Base-by-base conservation (phyloP, 64 coral and sea anemone species). In the Porites australiensis region DNA sequence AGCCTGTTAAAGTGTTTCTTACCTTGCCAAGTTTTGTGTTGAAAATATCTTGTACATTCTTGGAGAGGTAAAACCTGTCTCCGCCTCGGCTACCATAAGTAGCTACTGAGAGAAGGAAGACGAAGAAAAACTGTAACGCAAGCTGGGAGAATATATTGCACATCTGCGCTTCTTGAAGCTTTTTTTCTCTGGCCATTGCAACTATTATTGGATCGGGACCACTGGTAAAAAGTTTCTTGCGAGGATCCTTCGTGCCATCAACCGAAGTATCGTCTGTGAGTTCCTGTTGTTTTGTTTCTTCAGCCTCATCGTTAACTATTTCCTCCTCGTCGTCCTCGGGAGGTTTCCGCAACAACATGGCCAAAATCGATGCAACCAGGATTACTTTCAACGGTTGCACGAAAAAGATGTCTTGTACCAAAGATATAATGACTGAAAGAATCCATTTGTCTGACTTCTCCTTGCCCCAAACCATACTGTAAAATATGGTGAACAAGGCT, bases 361-460 rank as follows among this genome's bases (percentile, higher is more conserved):
- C 80, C 4, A 96, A 79, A 47, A 93, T 13, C 21, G 89, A 62
- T 49, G 87, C 95, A 7, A 96, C 70, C 8, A 90, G 14, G 12
- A 94, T 16, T 1, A 98, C 89, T 64, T 98, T 98, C 12, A 94
- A 18, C 2, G 96, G 96, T 46, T 98, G 92, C 47, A 78, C 27
- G 2, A 98, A 77, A 19, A 98, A 55, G 11, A 98, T 94, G 19
- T 98, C 96, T 65, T 98, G 96, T 9, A 98, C 69, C 4, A 98
- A 52, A 8, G 96, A 85, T 2, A 98, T 47, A 19, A 73, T 50
- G 16, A 98, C 89, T 0, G 92, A 98, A 13, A 37, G 63, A 2
- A 98, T 65, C 96, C 96, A 98, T 9, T 88, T 63, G 70, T 91
- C 87, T 2, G 96, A 90, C 75, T 94, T 94, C 13, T 94, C 96